Percentiles rank a stretch among this genome's conserved stretches.
phyloP scores from a whole-genome alignment of 1,140 invertebrate genomes.

The Drosophila carrolli region DNA sequence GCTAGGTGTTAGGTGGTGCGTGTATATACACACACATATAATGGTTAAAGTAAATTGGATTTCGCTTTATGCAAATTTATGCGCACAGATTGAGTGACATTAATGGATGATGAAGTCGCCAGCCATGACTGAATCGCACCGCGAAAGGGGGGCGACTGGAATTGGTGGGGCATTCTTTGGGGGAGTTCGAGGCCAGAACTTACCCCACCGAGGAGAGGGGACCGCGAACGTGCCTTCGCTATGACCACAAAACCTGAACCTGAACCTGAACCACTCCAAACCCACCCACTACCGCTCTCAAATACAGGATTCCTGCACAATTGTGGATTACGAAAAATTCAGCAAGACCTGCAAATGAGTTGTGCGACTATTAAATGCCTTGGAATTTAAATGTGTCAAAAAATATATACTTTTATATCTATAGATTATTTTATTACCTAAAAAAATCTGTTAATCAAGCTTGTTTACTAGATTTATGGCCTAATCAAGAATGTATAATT shows the following conservation, averaged over 20 bases:
- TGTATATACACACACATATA: slow-evolving; percentile 13
- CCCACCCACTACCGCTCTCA: not conserved
- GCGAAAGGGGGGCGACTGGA: not conserved
- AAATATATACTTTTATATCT: too few relatives aligned
- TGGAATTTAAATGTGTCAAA: too few relatives aligned
- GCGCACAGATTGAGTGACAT: slow-evolving; percentile 81
- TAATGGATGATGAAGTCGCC: slow-evolving; percentile 78
- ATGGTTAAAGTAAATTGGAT: slow-evolving; percentile 70
- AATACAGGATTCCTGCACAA: not conserved
- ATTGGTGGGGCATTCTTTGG: slow-evolving; percentile 15
- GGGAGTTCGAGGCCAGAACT: not conserved
- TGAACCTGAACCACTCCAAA: slow-evolving; percentile 10
- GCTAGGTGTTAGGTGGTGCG: slow-evolving; percentile 11
- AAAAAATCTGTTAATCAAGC: too few relatives aligned
- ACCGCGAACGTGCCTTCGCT: slow-evolving; percentile 21
- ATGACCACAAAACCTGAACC: slow-evolving; percentile 33
- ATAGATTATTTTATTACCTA: too few relatives aligned
- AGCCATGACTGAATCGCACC: slow-evolving; percentile 25
- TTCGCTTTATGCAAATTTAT: slow-evolving; percentile 80
- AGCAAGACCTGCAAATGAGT: not conserved
- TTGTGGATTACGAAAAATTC: not conserved
- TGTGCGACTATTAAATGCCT: too few relatives aligned
- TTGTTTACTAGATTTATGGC: too few relatives aligned
- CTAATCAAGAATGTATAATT: too few relatives aligned
- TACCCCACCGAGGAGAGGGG: not conserved